These are phyloP conservation scores for Aleiodes leptofemur DNA, from an alignment of 2,888 invertebrate genomes.

Conservation along the genomic window DNA sequence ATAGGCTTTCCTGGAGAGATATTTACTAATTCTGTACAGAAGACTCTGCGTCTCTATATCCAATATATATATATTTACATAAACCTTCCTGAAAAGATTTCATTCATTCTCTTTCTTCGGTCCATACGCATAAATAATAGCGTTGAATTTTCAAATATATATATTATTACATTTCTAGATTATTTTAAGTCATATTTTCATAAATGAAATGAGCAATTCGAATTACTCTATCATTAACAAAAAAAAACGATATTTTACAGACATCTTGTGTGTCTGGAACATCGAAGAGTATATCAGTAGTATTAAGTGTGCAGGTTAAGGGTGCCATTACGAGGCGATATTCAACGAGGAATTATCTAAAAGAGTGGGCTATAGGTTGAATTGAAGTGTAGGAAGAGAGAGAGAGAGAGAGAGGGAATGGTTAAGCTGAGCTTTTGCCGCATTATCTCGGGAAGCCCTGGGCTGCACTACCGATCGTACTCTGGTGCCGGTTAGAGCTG, in stretches of 20 bases:
- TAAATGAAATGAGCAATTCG: no score
- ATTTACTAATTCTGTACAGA: no score
- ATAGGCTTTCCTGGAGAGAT: no score
- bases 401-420: constrained; percentile 35
- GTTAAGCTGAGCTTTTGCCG: constrained; percentile 67
- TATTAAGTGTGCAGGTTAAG: constrained; percentile 34
- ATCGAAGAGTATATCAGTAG: not conserved
- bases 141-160: no score
- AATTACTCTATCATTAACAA: not conserved
- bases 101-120: no score
- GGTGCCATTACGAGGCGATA: constrained; percentile 60
- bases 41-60: no score
- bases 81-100: no score
- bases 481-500: constrained; percentile 53
- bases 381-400: constrained; percentile 41
- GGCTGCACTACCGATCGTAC: constrained; percentile 47
- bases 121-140: no score
- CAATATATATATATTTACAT: no score
- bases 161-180: no score
- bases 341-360: constrained; percentile 66
- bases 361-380: constrained; percentile 21
- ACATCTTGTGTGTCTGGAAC: constrained; percentile 1
- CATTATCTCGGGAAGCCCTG: constrained; percentile 64
- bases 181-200: no score
- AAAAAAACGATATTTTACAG: not conserved